Conservation (phyloP, 2,888 invertebrate genomes). For the Cenopis cana region DNA sequence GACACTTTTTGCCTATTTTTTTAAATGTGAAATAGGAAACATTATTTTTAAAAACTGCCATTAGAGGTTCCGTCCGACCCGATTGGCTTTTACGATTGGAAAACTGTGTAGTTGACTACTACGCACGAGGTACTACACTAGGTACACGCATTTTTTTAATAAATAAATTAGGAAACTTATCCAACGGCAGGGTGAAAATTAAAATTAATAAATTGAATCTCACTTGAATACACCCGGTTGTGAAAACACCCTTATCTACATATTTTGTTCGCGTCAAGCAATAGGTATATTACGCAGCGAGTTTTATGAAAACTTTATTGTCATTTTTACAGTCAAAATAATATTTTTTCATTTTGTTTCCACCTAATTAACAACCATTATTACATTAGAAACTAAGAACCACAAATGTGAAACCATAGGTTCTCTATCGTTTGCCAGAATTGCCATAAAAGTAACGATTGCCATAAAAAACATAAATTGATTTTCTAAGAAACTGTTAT, state of each 20-base stretch:
- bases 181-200: not conserved
- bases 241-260: not conserved
- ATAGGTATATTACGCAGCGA: not conserved
- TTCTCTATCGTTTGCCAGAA: too few relatives aligned
- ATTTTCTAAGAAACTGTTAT: too few relatives aligned
- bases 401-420: too few relatives aligned
- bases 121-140: not conserved
- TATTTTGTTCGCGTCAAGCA: not conserved
- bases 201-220: too few relatives aligned
- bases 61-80: not conserved
- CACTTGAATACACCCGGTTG: too few relatives aligned
- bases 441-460: too few relatives aligned
- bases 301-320: not conserved
- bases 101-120: not conserved
- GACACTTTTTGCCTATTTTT: too few relatives aligned
- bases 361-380: too few relatives aligned
- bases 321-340: not conserved
- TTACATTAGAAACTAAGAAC: too few relatives aligned
- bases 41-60: not conserved
- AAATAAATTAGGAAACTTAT: not conserved
- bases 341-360: not conserved
- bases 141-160: not conserved
- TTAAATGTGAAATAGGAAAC: too few relatives aligned
- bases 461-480: too few relatives aligned
- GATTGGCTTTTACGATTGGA: not conserved